Evolutionary conservation across 2,888 invertebrate species (phyloP).

Genomic region (Drosophila villosipedis): DNA sequence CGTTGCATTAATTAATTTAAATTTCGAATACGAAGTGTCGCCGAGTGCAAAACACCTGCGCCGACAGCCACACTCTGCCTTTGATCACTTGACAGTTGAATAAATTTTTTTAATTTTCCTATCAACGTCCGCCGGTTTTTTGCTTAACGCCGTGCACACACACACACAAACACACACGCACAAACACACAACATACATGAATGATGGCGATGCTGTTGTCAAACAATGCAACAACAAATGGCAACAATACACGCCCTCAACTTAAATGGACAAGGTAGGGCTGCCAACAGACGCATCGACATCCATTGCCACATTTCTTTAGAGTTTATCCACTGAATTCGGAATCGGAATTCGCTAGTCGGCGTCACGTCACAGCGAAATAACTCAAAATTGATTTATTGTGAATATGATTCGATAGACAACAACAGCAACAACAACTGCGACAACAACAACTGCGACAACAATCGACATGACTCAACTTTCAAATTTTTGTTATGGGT

Average conservation of each 20-base stretch:
- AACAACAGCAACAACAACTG: slow-evolving; percentile 46
- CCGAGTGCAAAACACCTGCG: slow-evolving; percentile 81
- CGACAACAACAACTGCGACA: slow-evolving; percentile 29
- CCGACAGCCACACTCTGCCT: slow-evolving; percentile 71
- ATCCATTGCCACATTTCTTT: not conserved
- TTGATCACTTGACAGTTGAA: slow-evolving; percentile 79
- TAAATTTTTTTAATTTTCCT: slow-evolving; percentile 77
- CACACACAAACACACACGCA: not conserved
- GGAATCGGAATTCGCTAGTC: slow-evolving; percentile 56
- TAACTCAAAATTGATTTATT: slow-evolving; percentile 80
- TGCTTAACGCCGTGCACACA: not conserved
- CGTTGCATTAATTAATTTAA: slow-evolving; percentile 80
- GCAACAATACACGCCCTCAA: slow-evolving; percentile 30
- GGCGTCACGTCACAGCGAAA: slow-evolving; percentile 71
- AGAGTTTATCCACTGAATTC: slow-evolving; percentile 59
- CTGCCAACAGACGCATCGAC: slow-evolving; percentile 14
- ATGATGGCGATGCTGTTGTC: slow-evolving; percentile 19
- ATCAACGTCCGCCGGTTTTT: slow-evolving; percentile 52
- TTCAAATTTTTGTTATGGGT: slow-evolving; percentile 79
- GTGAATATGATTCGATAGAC: slow-evolving; percentile 74
- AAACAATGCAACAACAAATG: slow-evolving; percentile 25
- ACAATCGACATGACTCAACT: slow-evolving; percentile 73
- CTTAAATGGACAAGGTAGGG: slow-evolving; percentile 49
- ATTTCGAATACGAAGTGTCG: slow-evolving; percentile 76
- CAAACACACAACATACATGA: not conserved